Evolutionary conservation across 2,888 invertebrate genomes (phyloP).

Genomic region (Entomobrya proxima): DNA sequence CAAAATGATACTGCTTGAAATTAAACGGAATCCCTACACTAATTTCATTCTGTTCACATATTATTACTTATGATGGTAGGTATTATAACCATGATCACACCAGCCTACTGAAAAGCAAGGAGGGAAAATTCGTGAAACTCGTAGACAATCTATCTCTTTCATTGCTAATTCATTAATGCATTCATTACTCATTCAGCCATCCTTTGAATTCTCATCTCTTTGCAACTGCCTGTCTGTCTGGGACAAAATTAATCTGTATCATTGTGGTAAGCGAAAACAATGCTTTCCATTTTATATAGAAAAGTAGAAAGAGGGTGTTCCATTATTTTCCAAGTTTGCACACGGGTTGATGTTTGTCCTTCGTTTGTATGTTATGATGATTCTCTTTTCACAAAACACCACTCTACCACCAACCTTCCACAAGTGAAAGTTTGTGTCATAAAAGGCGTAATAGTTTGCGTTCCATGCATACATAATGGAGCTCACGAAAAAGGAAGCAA

Average conservation of each 20-base stretch:
- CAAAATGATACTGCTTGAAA: slow-evolving; percentile 1
- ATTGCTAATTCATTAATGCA: slow-evolving; percentile 63
- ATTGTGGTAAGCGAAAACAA: slow-evolving; percentile 30
- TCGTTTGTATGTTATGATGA: background rate
- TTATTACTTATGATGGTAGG: background rate
- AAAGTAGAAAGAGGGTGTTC: background rate
- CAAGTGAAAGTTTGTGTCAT: slow-evolving; percentile 55
- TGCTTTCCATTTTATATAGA: background rate
- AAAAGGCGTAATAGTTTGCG: slow-evolving; percentile 10
- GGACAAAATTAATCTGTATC: slow-evolving; percentile 62
- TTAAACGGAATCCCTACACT: slow-evolving; percentile 1
- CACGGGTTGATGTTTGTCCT: background rate
- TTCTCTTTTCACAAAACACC: slow-evolving; percentile 10
- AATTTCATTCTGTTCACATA: slow-evolving; percentile 20
- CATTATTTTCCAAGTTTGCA: background rate
- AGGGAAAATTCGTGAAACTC: slow-evolving; percentile 33
- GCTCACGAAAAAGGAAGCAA: slow-evolving; percentile 40
- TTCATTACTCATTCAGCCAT: slow-evolving; percentile 64
- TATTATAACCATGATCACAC: slow-evolving; percentile 16
- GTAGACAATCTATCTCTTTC: slow-evolving; percentile 57
- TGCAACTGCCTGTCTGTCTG: background rate
- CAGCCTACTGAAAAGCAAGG: background rate
- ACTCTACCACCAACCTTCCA: background rate
- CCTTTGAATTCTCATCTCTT: slow-evolving; percentile 57
- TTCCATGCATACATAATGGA: slow-evolving; percentile 37